Evolutionary conservation across 1,140 invertebrate genomes (phyloP), one percentile per base, ranked within the genome.

Genomic region (Limonius californicus): DNA sequence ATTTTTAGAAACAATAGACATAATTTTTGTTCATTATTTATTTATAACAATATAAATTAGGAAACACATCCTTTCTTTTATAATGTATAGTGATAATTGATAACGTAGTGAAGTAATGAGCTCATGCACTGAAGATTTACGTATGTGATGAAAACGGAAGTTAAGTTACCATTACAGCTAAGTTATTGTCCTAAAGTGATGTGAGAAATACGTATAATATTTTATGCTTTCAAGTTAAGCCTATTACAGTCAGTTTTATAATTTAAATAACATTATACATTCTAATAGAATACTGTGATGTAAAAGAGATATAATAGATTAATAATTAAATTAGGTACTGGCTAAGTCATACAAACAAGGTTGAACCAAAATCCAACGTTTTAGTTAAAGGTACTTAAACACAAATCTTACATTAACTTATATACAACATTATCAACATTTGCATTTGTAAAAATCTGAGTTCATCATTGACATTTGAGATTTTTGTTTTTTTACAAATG

Each of bases 371-470:
- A 62, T 56, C 21, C 47, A 23, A 59, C 62, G 54, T 61, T 56
- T 62, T 65, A 61, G 62, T 63, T 65, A 68, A 50, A 73, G 69
- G 70, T 73, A 73, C 72, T 72, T 71, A 70, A 56, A 63, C 64
- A 62, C 63, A 63, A 68, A 64, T 65, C 63, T 61, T 55, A 50
- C 57, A 60, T 68, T 65, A 69, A 67, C 65, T 47, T 68, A 70
- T 61, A 68, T 63, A 53, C 27, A 59, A 47, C 55, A 66, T 54
- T 68, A 62, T 63, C 61, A 65, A 70, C 67, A 68, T 65, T 62
- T 58, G 64, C 59, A 64, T n/a, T n/a, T n/a, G n/a, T n/a, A n/a
- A n/a, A n/a, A n/a, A n/a, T n/a, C n/a, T n/a, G n/a, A n/a, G n/a
- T n/a, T n/a, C n/a, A n/a, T n/a, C n/a, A n/a, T n/a, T n/a, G n/a